phyloP scores from a whole-genome alignment of 2,113 vertebrate species.

The Epinephelus fuscoguttatus region DNA sequence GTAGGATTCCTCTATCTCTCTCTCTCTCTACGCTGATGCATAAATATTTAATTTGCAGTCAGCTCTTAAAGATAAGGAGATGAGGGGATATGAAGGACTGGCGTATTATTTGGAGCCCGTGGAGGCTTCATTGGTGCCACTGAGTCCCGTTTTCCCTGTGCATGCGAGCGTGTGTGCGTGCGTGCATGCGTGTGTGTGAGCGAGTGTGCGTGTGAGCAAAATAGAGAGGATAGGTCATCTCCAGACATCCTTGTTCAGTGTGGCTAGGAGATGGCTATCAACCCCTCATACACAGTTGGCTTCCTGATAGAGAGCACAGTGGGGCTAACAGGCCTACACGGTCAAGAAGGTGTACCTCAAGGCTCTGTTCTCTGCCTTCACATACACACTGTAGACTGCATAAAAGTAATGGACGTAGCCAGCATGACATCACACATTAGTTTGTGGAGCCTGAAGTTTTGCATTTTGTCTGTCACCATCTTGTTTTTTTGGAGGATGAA shows the following conservation, averaged over 20 bases:
- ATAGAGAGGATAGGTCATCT: slow-evolving; percentile 59
- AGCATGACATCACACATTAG: too few relatives aligned
- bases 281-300: slow-evolving; percentile 38
- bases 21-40: slow-evolving; percentile 65
- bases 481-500: too few relatives aligned
- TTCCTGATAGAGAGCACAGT: slow-evolving; percentile 29
- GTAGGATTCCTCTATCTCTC: slow-evolving; percentile 69
- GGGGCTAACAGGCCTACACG: slow-evolving; percentile 14
- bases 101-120: slow-evolving; percentile 81
- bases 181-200: slow-evolving; percentile 33
- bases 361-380: slow-evolving; percentile 10
- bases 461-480: too few relatives aligned
- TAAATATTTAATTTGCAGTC: slow-evolving; percentile 86
- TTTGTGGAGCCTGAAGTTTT: too few relatives aligned
- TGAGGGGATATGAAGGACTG: slow-evolving; percentile 76
- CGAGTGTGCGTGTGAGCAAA: neutral
- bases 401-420: too few relatives aligned
- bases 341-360: slow-evolving; percentile 3
- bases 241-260: slow-evolving; percentile 54
- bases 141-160: slow-evolving; percentile 71
- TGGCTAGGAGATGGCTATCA: slow-evolving; percentile 62
- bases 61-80: slow-evolving; percentile 82
- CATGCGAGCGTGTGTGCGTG: slow-evolving; percentile 40
- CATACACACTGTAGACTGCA: neutral
- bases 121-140: slow-evolving; percentile 77